A percentile compares a stretch with the other conserved stretches of the same genome.
Evolutionary conservation across 2,888 invertebrate species (phyloP).

Genomic region (Chironomus riparius): DNA sequence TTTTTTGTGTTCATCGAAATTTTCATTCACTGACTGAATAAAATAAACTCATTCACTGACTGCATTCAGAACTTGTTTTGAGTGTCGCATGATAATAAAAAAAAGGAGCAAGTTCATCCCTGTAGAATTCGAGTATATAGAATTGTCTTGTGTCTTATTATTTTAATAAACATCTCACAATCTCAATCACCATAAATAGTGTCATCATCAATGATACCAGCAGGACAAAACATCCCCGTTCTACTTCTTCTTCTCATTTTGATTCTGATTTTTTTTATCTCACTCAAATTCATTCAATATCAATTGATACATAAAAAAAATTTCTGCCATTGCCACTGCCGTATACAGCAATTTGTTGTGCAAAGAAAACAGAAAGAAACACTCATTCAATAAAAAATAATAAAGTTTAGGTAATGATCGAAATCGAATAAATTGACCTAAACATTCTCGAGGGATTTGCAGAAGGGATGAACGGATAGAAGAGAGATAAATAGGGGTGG

Average conservation of each 20-base stretch:
- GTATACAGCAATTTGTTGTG: slow-evolving; percentile 21
- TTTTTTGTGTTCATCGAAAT: not conserved
- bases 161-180: slow-evolving; percentile 28
- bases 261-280: slow-evolving; percentile 19
- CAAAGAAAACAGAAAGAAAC: slow-evolving; percentile 6
- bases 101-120: not conserved
- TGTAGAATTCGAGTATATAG: not conserved
- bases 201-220: slow-evolving; percentile 28
- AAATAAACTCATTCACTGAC: not conserved
- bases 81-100: no score
- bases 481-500: slow-evolving; percentile 16
- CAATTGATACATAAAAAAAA: not conserved
- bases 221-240: slow-evolving; percentile 3
- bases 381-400: slow-evolving; percentile 28
- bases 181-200: slow-evolving; percentile 28
- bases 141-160: slow-evolving; percentile 12
- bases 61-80: no score
- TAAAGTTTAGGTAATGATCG: slow-evolving; percentile 27
- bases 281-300: not conserved
- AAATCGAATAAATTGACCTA: slow-evolving; percentile 28
- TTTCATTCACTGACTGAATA: not conserved
- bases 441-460: slow-evolving; percentile 26
- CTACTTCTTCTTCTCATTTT: not conserved
- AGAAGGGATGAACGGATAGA: slow-evolving; percentile 7
- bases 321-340: not conserved